phyloP scores from a whole-genome alignment of 2,888 invertebrate species.

The Eupithecia abbreviata region DNA sequence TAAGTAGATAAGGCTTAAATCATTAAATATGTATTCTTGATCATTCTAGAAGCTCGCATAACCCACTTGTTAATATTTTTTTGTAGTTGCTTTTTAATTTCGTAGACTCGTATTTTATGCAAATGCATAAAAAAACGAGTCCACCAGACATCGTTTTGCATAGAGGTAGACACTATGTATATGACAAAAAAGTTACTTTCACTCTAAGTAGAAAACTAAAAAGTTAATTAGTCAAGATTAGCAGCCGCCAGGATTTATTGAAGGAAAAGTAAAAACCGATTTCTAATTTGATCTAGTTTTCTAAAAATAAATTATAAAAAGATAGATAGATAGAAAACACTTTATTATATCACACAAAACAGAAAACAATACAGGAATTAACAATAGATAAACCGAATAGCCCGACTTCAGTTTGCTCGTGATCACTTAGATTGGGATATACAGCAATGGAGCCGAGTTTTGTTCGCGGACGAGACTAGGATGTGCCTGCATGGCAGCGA shows the following conservation, averaged over 20 bases:
- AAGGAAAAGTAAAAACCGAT: background rate
- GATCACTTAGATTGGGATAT: no score
- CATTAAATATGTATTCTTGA: no score
- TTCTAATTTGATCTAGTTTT: background rate
- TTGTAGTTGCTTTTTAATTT: background rate
- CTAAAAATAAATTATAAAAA: background rate
- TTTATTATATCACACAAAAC: no score
- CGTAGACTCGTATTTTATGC: background rate
- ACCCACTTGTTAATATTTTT: background rate
- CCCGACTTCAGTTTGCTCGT: no score
- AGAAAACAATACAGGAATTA: no score
- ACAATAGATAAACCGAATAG: no score
- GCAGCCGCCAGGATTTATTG: background rate
- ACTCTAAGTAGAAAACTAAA: background rate
- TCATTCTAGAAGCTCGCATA: background rate
- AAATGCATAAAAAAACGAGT: background rate
- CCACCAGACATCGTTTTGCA: background rate
- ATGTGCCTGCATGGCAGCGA: no score
- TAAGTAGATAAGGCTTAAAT: no score
- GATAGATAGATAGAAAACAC: no score
- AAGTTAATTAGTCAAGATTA: conserved; percentile 2
- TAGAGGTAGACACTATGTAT: background rate
- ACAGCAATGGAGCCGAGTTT: no score
- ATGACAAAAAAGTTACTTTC: background rate
- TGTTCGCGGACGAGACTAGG: no score